A percentile compares a stretch with the other conserved stretches of the same genome.
phyloP scores from a whole-genome alignment of 2,888 invertebrate genomes.

The Saturnia pavonia region DNA sequence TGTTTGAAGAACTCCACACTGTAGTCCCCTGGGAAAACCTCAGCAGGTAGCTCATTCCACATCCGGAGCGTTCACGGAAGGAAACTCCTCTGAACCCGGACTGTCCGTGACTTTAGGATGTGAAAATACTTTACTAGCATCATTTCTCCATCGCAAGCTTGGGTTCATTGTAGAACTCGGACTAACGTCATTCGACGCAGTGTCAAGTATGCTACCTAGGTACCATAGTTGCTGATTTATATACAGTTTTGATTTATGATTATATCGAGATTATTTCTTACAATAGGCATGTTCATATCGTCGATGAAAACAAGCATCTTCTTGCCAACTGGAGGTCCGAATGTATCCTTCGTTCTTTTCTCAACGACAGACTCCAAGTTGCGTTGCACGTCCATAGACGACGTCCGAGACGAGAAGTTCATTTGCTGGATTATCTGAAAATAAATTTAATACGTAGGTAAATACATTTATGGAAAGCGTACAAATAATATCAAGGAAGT shows the following conservation, averaged over 20 bases:
- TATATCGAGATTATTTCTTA: conserved; percentile 40
- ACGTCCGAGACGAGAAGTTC: conserved; percentile 95
- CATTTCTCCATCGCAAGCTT: no score
- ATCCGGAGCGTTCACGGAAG: no score
- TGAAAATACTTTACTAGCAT: no score
- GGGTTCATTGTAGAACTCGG: no score
- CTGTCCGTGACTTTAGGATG: no score
- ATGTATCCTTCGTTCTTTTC: conserved; percentile 94
- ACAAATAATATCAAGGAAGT: no score
- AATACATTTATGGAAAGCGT: no score
- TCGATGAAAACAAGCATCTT: conserved; percentile 95
- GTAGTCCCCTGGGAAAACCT: no score
- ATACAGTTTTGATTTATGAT: neutral
- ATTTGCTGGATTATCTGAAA: conserved; percentile 88
- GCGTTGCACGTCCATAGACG: conserved; percentile 94
- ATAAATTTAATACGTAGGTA: neutral
- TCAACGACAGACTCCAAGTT: conserved; percentile 94
- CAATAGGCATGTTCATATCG: conserved; percentile 95
- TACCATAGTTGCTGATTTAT: neutral
- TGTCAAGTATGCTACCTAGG: neutral
- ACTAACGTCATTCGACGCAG: no score
- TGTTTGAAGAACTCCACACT: no score
- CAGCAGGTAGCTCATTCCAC: no score
- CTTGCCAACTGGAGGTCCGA: conserved; percentile 95
- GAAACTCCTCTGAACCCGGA: no score